A percentile compares a stretch with the other conserved stretches of the same genome.
phyloP scores from a whole-genome alignment of 1,140 invertebrate genomes.

The Hypsibius dujardini region DNA sequence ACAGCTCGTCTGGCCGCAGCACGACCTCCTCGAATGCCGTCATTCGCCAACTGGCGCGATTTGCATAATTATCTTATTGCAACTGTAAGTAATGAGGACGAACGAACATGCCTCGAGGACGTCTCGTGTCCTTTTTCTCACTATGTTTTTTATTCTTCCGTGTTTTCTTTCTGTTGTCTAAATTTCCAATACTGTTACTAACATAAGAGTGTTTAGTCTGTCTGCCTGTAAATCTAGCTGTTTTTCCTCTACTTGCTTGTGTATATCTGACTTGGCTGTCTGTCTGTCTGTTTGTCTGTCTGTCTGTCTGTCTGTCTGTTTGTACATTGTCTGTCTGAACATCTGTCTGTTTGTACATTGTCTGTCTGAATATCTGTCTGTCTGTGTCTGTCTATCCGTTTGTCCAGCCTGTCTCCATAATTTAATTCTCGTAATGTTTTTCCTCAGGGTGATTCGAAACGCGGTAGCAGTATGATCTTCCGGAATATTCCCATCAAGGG shows the following conservation, averaged over 20 bases:
- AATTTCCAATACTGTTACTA: neutral
- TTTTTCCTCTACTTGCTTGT: too few relatives aligned
- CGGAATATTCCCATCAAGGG: neutral
- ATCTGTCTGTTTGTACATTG: too few relatives aligned
- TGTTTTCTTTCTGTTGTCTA: neutral
- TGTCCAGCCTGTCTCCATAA: neutral
- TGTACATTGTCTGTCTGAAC: neutral
- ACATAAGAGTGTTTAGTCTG: neutral
- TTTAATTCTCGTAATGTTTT: neutral
- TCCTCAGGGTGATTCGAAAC: slow-evolving; percentile 1
- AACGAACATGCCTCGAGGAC: too few relatives aligned
- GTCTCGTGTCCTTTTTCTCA: neutral
- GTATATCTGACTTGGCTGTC: too few relatives aligned
- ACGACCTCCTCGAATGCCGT: neutral
- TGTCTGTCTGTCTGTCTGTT: neutral
- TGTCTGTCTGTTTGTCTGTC: neutral
- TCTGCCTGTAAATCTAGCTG: neutral
- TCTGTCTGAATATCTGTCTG: neutral
- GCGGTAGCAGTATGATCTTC: slow-evolving; percentile 9
- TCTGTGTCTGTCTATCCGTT: neutral
- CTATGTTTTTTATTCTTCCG: neutral
- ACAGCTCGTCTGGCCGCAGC: slow-evolving; percentile 12
- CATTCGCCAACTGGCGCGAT: neutral
- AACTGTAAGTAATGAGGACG: too few relatives aligned
- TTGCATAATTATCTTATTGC: slow-evolving; percentile 2